Conservation (phyloP, 2,888 invertebrate genomes). For the Odontocolon sp. region DNA sequence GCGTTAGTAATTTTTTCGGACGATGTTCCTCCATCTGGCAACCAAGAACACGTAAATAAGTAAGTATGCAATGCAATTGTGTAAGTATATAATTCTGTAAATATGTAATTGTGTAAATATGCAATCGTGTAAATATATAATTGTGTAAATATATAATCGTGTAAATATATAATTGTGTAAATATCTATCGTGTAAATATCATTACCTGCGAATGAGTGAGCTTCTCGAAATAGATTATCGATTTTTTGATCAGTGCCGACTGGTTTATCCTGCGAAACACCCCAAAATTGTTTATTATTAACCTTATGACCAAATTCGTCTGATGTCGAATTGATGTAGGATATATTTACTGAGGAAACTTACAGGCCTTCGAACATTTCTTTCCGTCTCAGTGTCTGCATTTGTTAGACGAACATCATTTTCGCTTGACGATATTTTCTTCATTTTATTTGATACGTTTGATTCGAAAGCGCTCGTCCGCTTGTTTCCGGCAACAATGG, state of each 20-base stretch:
- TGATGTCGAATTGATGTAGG: not conserved
- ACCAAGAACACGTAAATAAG: not conserved
- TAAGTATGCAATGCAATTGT: too few species aligned
- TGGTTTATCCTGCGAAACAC: not conserved
- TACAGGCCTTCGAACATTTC: not conserved
- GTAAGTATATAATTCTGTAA: too few species aligned
- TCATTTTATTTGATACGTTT: not conserved
- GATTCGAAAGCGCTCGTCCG: not conserved
- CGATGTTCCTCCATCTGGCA: constrained; percentile 33
- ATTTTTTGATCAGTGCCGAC: not conserved
- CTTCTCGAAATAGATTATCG: not conserved
- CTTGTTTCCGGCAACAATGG: not conserved
- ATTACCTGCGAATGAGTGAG: not conserved
- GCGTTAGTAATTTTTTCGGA: constrained; percentile 47
- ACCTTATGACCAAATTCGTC: not conserved
- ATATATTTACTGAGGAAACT: not conserved
- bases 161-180: not conserved
- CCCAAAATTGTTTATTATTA: not conserved
- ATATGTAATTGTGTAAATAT: not conserved
- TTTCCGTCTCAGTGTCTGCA: not conserved
- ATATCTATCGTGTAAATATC: not conserved
- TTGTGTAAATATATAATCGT: not conserved
- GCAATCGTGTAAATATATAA: not conserved
- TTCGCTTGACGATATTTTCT: not conserved
- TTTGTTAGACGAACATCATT: not conserved